A percentile compares a stretch with the other conserved stretches of the same genome.
phyloP scores from a whole-genome alignment of 1,140 invertebrate genomes.

The Drosophila lacteicornis region DNA sequence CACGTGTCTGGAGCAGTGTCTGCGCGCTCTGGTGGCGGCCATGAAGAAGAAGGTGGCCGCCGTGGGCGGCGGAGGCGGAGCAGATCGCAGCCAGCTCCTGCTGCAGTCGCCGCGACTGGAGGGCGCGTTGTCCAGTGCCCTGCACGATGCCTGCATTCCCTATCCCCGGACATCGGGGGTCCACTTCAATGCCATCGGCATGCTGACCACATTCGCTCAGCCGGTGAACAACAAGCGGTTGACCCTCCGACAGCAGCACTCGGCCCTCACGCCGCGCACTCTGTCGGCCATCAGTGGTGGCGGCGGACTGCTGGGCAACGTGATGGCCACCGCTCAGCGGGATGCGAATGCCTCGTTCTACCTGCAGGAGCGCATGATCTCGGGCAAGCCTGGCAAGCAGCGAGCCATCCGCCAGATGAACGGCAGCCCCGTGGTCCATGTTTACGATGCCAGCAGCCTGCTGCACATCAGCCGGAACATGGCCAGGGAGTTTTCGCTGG shows the following conservation, averaged over 20 bases:
- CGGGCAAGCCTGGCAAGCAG: constrained; percentile 72
- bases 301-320: constrained; percentile 85
- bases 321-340: constrained; percentile 87
- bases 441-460: constrained; percentile 92
- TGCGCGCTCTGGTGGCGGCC: constrained; percentile 90
- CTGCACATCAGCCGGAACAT: constrained; percentile 92
- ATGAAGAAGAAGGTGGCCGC: constrained; percentile 86
- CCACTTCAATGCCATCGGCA: constrained; percentile 94
- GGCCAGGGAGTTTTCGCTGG: constrained; percentile 93
- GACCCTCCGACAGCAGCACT: constrained; percentile 73
- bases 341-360: constrained; percentile 90
- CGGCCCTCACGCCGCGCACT: constrained; percentile 85
- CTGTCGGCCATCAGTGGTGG: constrained; percentile 88
- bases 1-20: constrained; percentile 92
- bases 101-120: constrained; percentile 81
- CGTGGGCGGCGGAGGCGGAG: constrained; percentile 39
- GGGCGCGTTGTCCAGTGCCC: constrained; percentile 85
- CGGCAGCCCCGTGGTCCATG: constrained; percentile 87
- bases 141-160: constrained; percentile 93
- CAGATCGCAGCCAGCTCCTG: constrained; percentile 82
- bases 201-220: constrained; percentile 94
- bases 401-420: constrained; percentile 84
- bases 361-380: constrained; percentile 91
- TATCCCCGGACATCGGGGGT: constrained; percentile 97
- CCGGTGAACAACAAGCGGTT: constrained; percentile 90